Evolutionary conservation across 2,113 vertebrate genomes (phyloP).

Genomic region (Scortum barcoo): DNA sequence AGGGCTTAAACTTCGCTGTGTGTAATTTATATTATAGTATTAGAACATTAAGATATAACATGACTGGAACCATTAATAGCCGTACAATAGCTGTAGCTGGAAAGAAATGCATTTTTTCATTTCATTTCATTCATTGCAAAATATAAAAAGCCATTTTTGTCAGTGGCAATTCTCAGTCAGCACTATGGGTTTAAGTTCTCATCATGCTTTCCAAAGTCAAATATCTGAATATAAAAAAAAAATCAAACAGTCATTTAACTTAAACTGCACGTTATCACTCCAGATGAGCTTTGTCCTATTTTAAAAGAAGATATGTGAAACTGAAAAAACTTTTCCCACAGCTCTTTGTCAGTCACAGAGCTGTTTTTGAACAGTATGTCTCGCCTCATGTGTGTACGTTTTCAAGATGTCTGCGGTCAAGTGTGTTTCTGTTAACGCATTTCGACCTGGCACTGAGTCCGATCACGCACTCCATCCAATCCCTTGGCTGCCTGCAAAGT

Average conservation of each 20-base stretch:
- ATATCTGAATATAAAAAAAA: neutral
- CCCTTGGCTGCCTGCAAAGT: constrained; percentile 72
- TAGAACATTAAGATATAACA: neutral
- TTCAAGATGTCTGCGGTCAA: constrained; percentile 48
- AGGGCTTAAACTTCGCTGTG: neutral
- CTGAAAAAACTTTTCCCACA: neutral
- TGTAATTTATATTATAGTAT: neutral
- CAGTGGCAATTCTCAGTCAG: neutral
- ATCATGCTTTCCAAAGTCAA: neutral
- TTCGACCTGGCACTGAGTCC: constrained; percentile 61
- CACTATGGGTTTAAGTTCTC: neutral
- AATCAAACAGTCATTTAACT: neutral
- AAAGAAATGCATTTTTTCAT: neutral
- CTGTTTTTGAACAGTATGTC: constrained; percentile 27
- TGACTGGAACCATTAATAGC: neutral
- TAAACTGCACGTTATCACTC: neutral
- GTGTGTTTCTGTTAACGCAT: constrained; percentile 62
- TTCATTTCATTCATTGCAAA: neutral
- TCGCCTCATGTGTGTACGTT: constrained; percentile 31
- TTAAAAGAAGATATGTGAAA: neutral
- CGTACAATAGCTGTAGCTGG: neutral
- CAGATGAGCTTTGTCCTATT: neutral
- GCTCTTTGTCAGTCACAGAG: neutral
- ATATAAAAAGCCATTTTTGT: neutral
- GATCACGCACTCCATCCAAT: constrained; percentile 74